These are phyloP conservation scores for Uloborus plumipes DNA, from an alignment of 2,888 invertebrate genomes.

Conservation along the genomic window DNA sequence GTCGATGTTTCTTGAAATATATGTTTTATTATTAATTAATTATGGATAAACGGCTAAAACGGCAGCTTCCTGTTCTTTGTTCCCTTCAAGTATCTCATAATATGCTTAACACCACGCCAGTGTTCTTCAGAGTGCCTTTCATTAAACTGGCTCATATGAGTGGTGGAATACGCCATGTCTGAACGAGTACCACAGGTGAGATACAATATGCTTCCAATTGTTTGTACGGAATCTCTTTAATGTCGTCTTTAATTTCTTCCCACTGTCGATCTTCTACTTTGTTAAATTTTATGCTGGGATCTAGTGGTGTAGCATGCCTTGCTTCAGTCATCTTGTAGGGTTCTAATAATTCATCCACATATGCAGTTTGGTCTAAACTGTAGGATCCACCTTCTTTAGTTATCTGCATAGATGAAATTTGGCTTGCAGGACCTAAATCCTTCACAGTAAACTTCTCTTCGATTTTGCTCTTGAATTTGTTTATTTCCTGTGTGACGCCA, in stretches of 20 bases:
- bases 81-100: constrained; percentile 38
- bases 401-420: constrained; percentile 26
- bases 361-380: constrained; percentile 18
- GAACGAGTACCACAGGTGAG: background rate
- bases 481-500: background rate
- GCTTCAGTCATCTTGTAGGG: constrained; percentile 10
- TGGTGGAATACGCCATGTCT: background rate
- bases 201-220: no score
- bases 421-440: constrained; percentile 14
- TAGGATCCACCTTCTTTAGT: constrained; percentile 4
- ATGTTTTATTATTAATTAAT: no score
- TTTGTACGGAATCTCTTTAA: background rate
- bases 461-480: constrained; percentile 1
- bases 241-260: background rate
- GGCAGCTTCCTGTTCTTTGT: constrained; percentile 8
- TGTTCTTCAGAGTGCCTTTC: constrained; percentile 10
- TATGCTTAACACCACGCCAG: constrained; percentile 23
- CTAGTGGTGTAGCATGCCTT: background rate
- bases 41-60: no score
- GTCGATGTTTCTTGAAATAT: no score
- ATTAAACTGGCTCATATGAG: no score
- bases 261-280: no score
- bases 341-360: constrained; percentile 23
- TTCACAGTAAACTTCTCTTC: constrained; percentile 10
- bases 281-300: no score